phyloP scores from a whole-genome alignment of 1,140 invertebrate genomes.

The Trachelipus rathkii region DNA sequence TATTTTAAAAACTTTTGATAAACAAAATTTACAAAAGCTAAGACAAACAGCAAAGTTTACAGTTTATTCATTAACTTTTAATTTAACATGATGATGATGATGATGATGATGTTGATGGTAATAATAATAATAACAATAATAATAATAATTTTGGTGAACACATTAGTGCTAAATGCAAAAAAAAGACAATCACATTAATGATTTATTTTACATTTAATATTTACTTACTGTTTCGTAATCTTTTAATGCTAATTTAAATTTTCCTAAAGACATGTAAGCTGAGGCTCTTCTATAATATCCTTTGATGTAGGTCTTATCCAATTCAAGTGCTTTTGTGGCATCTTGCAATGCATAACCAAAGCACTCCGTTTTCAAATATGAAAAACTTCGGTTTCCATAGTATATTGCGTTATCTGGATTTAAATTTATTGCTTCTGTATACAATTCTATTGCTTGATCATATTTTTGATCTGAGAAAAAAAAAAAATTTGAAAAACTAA shows the following conservation, averaged over 20 bases:
- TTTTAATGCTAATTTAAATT: constrained; percentile 91
- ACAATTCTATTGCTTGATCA: constrained; percentile 79
- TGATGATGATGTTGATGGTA: no score
- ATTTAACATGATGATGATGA: no score
- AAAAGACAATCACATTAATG: background rate
- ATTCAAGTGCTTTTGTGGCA: constrained; percentile 83
- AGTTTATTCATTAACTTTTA: no score
- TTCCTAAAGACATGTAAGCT: constrained; percentile 94
- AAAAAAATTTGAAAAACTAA: no score
- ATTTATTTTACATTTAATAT: constrained; percentile 13
- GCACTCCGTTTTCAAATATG: constrained; percentile 84
- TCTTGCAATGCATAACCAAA: constrained; percentile 90
- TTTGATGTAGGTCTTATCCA: constrained; percentile 87
- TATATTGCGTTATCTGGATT: constrained; percentile 74
- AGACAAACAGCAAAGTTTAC: no score
- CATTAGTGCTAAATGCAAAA: no score
- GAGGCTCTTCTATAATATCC: constrained; percentile 92
- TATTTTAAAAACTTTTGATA: no score
- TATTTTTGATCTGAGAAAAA: constrained; percentile 77
- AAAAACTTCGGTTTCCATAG: constrained; percentile 91
- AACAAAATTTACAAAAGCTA: no score
- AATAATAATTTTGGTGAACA: no score
- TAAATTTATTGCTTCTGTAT: constrained; percentile 83
- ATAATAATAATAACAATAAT: no score
- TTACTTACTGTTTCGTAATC: constrained; percentile 87